Conservation (phyloP, 2,797 vertebrate genomes). For the Nothura maculosa region DNA sequence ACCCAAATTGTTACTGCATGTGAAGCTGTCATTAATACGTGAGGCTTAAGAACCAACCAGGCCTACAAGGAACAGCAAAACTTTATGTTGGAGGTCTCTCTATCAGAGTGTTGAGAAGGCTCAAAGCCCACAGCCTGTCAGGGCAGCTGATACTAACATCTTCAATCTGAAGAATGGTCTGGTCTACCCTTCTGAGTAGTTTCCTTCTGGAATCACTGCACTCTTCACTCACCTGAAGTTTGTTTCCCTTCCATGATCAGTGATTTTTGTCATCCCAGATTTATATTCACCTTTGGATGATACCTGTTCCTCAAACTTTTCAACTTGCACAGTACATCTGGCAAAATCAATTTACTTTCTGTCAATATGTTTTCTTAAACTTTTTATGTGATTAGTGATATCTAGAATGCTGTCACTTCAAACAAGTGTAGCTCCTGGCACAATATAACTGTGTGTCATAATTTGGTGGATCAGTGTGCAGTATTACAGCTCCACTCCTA, state of each 20-base stretch:
- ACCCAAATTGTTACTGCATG: neutral
- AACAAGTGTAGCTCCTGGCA: neutral
- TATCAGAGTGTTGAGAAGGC: neutral
- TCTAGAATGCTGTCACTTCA: neutral
- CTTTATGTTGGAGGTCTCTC: neutral
- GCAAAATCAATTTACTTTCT: neutral
- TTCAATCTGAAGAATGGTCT: neutral
- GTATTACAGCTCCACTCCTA: neutral
- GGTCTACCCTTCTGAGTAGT: neutral
- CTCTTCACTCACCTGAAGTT: neutral
- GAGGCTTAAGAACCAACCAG: neutral
- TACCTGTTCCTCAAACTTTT: neutral
- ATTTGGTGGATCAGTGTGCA: neutral
- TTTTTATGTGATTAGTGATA: neutral
- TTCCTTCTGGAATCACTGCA: neutral
- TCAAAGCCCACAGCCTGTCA: neutral
- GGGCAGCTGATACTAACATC: neutral
- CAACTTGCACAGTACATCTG: neutral
- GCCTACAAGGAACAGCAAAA: neutral
- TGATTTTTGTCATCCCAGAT: neutral
- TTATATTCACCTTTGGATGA: neutral
- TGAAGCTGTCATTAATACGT: neutral
- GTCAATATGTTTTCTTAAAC: neutral
- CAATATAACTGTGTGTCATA: neutral
- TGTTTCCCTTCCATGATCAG: neutral